phyloP scores from a whole-genome alignment of 2,113 vertebrate species.

The Craseonycteris thonglongyai region DNA sequence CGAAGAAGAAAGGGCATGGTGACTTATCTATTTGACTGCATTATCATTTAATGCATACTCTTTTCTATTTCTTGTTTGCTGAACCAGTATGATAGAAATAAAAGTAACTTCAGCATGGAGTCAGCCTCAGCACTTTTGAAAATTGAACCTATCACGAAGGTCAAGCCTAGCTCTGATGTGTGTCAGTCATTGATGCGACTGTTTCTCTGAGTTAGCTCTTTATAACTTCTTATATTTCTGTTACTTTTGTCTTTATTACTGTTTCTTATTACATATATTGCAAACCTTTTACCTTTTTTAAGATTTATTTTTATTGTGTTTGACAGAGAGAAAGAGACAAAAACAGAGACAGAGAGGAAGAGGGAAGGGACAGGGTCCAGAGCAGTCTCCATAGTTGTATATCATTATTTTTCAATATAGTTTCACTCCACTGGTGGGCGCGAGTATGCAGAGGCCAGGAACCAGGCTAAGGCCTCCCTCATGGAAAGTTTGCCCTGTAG shows the following conservation, averaged over 20 bases:
- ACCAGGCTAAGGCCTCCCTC: too few species aligned
- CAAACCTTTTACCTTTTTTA: too few species aligned
- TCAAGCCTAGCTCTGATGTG: neutral
- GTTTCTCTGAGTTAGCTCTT: neutral
- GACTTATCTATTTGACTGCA: neutral
- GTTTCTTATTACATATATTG: neutral
- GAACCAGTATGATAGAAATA: neutral
- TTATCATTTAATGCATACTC: neutral
- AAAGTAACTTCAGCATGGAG: neutral
- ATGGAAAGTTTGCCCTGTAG: too few species aligned
- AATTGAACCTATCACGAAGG: neutral
- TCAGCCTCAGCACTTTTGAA: neutral
- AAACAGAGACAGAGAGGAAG: too few species aligned
- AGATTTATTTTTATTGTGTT: too few species aligned
- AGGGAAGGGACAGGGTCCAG: too few species aligned
- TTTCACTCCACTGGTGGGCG: too few species aligned
- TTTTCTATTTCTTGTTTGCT: neutral
- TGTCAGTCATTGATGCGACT: neutral
- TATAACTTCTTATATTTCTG: neutral
- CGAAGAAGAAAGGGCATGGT: neutral
- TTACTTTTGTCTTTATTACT: neutral
- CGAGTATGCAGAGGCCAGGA: too few species aligned
- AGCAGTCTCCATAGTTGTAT: too few species aligned
- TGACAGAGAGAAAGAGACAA: too few species aligned
- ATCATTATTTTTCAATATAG: too few species aligned